These are phyloP conservation scores for Psephotus haematonotus DNA, from an alignment of 2,113 vertebrate genomes.

Conservation along the genomic window DNA sequence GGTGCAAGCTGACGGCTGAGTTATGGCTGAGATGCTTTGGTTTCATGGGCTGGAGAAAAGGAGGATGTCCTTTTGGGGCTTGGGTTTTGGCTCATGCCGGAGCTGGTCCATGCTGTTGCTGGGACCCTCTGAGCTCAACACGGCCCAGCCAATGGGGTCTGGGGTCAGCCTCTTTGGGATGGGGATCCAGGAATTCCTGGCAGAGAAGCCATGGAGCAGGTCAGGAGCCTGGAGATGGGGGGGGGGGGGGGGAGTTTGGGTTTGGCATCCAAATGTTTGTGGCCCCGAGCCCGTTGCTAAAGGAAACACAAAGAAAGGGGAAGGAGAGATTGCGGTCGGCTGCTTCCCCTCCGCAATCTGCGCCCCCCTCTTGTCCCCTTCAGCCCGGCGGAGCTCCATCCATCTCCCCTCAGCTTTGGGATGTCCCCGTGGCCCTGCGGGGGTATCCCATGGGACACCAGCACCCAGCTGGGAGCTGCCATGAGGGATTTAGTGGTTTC, in stretches of 20 bases:
- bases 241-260: neutral
- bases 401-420: neutral
- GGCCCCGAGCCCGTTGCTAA: neutral
- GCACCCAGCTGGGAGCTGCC: neutral
- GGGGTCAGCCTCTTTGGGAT: neutral
- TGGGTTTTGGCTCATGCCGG: neutral
- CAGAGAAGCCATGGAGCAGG: rapidly evolving
- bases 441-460: neutral
- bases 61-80: neutral
- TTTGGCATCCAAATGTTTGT: slow-evolving; percentile 6
- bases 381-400: rapidly evolving
- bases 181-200: neutral
- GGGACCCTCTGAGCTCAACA: rapidly evolving
- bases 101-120: neutral
- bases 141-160: neutral
- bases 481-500: neutral
- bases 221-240: neutral
- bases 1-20: neutral
- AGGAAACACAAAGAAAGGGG: slow-evolving; percentile 47
- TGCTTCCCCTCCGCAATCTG: slow-evolving; percentile 52
- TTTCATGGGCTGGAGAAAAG: neutral
- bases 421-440: neutral
- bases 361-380: neutral
- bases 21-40: neutral
- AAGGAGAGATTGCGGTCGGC: slow-evolving; percentile 49